Evolutionary conservation across 2,888 invertebrate species (phyloP), one percentile per base, ranked within the genome.

Genomic region (Alsophila aescularia): DNA sequence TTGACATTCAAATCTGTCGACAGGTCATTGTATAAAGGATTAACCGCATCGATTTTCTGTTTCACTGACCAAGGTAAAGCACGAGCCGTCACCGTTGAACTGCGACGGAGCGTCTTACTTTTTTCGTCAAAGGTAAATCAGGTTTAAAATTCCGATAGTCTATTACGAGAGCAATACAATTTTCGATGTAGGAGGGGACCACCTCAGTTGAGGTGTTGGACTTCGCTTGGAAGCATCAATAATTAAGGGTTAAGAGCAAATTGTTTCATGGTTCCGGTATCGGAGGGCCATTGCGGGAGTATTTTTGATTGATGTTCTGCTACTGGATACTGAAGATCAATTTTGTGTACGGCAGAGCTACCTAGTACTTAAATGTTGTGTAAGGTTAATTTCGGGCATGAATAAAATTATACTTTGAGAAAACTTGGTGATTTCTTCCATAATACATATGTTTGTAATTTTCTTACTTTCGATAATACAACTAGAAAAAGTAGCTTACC

Each of bases 1-100:
- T 63, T 81, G 85, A 81, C 87, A 79, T 76, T 77, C 63, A 71
- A 77, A 75, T 68, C 69, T 60, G 68, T 64, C 67, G 73, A 62
- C 72, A 73, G 81, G 75, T 83, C 79, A 76, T 76, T 71, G 78
- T 67, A 72, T 77, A 67, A 57, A 63, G 67, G 66, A 72, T 77
- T 24, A 72, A 87, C 86, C 87, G 77, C 88, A 87, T 75, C 77
- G 75, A 86, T 87, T 89, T 90, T 90, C 89, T 85, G 79, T 86
- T 77, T 76, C 75, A 85, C 75, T 89, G 86, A 77, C 64, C 73
- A 77, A 75, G 77, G 83, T 88, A 90, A 77, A 77, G 86, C 87
- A 89, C 89, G 85, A 85, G 87, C 79, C 80, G 72, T 60, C 61
- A 27, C 63, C 62, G 70, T 36, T 85, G 76, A 80, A 82, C 79